Percentiles rank a stretch among this genome's conserved stretches.
Conservation (phyloP, 2,888 invertebrate genomes). For the Aromia moschata region DNA sequence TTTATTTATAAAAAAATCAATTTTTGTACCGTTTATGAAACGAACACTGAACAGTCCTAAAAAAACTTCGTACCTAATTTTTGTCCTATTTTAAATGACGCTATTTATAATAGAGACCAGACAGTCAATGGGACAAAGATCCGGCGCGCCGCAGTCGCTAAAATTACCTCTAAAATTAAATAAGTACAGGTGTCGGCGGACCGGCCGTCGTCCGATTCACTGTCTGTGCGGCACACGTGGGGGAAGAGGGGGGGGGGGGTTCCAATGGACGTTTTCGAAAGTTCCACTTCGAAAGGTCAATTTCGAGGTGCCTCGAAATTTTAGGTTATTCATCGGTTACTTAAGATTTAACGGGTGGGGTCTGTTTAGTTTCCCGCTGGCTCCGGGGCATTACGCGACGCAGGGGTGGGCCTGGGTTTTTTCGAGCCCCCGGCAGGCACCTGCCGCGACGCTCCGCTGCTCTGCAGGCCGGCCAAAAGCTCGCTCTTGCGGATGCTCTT, state of each 20-base stretch:
- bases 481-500: slow-evolving; percentile 95
- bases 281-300: slow-evolving; percentile 6
- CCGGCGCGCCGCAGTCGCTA: slow-evolving; percentile 46
- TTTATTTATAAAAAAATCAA: slow-evolving; percentile 43
- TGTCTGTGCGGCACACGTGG: slow-evolving; percentile 19
- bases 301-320: background rate
- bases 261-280: slow-evolving; percentile 2
- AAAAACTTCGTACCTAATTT: slow-evolving; percentile 34
- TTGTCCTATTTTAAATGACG: slow-evolving; percentile 35
- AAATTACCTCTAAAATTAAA: slow-evolving; percentile 48
- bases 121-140: slow-evolving; percentile 47
- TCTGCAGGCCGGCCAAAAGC: slow-evolving; percentile 81
- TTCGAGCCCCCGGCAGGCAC: slow-evolving; percentile 45
- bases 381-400: slow-evolving; percentile 58
- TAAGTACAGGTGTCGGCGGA: slow-evolving; percentile 39
- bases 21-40: slow-evolving; percentile 50
- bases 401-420: slow-evolving; percentile 62
- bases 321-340: background rate
- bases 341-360: slow-evolving; percentile 1
- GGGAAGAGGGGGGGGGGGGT: background rate
- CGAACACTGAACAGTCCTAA: slow-evolving; percentile 38
- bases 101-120: slow-evolving; percentile 40
- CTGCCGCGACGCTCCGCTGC: slow-evolving; percentile 67
- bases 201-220: slow-evolving; percentile 33
- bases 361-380: slow-evolving; percentile 57